Evolutionary conservation across 2,888 invertebrate species (phyloP), one percentile per base, ranked within the genome.

Genomic region (Drosophila infuscata): DNA sequence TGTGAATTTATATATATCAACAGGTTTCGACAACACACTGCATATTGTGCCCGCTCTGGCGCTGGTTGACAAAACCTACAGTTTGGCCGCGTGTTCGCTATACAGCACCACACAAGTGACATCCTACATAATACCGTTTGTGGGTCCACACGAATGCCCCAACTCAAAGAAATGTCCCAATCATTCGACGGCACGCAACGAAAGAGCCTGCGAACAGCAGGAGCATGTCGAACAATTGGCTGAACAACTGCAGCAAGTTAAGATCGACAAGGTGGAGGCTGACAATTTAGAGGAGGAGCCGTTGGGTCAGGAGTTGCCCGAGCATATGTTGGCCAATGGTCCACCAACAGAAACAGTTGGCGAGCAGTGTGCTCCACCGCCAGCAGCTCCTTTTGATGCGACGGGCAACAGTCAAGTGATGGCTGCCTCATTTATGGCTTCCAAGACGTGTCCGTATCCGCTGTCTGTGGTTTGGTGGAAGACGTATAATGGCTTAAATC

Each of bases 391-490:
- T 11, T 77, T 78, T 8, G 83, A 81, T 81, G 77, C 83, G 5
- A 88, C 90, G 1, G 92, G 91, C 51, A 92, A 91, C 62, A 90
- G 81, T 60, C 92, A 92, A 60, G 82, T 92, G 49, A 91, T 92
- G 88, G 88, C 88, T 56, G 80, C 85, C 29, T 93, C 93, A 5
- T 93, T 93, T 63, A 91, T 92, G 92, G 92, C 92, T n/a, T 93
- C 93, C 2, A 90, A 91, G 48, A 92, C 93, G 4, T 93, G 93
- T 59, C 93, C 93, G 0, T 93, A 91, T 77, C 96, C 96, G 4
- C 94, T 95, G 15, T 95, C 95, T 66, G 94, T 95, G 8, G 95
- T 95, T 15, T 97, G 97, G 96, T 97, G 97, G 97, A 95, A 96
- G 81, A 96, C 96, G 15, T 83, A 91, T 33, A 96, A 96, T 83